These are phyloP conservation scores for Bactericera cockerelli DNA, from an alignment of 1,140 invertebrate genomes.

Conservation along the genomic window DNA sequence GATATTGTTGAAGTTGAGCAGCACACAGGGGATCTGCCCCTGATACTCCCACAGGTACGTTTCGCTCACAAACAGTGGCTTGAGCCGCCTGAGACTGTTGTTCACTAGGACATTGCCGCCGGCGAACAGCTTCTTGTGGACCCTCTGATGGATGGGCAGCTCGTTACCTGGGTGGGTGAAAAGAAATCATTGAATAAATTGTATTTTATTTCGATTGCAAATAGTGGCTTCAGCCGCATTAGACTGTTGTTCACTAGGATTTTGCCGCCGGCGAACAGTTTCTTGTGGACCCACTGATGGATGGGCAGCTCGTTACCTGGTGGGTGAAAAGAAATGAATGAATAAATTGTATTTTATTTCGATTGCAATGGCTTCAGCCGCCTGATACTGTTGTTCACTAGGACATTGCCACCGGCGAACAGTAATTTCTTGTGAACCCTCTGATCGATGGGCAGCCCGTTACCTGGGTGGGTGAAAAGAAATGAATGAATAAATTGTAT, in stretches of 20 bases:
- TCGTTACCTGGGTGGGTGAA: not conserved
- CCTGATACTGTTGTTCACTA: not conserved
- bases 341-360: too few species aligned
- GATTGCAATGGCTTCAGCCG: too few species aligned
- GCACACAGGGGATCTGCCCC: not conserved
- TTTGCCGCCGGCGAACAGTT: not conserved
- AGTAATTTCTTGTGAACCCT: too few species aligned
- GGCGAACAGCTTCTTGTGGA: not conserved
- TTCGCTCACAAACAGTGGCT: slow-evolving; percentile 5
- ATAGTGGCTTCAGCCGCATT: not conserved
- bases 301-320: too few species aligned
- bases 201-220: not conserved
- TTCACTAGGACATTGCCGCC: not conserved
- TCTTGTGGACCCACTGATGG: too few species aligned
- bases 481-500: too few species aligned
- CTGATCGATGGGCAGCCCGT: too few species aligned
- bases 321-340: too few species aligned
- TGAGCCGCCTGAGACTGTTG: not conserved
- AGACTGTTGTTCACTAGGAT: not conserved
- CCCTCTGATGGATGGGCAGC: not conserved
- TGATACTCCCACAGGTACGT: slow-evolving; percentile 4
- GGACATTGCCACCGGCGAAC: not conserved
- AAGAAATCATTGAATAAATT: too few species aligned
- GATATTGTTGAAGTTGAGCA: not conserved
- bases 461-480: too few species aligned